Conservation (phyloP, 2,888 invertebrate species). For the Brenthis ino region DNA sequence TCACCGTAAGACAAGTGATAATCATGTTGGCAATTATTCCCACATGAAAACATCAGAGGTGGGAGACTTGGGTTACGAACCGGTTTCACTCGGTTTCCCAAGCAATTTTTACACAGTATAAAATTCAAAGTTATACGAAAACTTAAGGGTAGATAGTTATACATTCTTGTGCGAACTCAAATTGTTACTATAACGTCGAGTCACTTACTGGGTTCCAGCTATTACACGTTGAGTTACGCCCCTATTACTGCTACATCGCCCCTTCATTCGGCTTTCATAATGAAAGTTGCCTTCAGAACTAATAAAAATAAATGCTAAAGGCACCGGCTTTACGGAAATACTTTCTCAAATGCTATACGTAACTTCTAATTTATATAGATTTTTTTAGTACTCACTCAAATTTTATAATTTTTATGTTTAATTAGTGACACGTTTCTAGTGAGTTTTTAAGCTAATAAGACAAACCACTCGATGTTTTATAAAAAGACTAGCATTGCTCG, state of each 20-base stretch:
- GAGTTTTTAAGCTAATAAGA: no score
- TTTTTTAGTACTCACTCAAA: constrained; percentile 24
- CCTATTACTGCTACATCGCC: constrained; percentile 41
- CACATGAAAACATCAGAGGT: no score
- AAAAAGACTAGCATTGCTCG: no score
- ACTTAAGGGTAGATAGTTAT: not conserved
- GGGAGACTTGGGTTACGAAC: no score
- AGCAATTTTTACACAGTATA: no score
- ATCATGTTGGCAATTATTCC: no score
- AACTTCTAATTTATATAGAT: constrained; percentile 47
- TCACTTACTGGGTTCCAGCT: constrained; percentile 25
- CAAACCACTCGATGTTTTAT: no score
- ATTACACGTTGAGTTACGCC: constrained; percentile 37
- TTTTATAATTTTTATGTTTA: no score
- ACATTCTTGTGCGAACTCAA: not conserved
- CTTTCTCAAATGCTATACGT: constrained; percentile 42
- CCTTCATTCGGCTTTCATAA: constrained; percentile 51
- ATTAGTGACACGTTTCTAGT: no score
- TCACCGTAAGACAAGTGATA: no score
- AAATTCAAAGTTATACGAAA: no score
- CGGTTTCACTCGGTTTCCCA: no score
- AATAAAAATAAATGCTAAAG: constrained; percentile 54
- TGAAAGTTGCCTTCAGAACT: constrained; percentile 46
- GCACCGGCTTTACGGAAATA: constrained; percentile 42
- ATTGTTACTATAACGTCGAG: constrained; percentile 6